These are phyloP conservation scores for Limnephilus marmoratus DNA, from an alignment of 2,888 invertebrate species.

Conservation along the genomic window DNA sequence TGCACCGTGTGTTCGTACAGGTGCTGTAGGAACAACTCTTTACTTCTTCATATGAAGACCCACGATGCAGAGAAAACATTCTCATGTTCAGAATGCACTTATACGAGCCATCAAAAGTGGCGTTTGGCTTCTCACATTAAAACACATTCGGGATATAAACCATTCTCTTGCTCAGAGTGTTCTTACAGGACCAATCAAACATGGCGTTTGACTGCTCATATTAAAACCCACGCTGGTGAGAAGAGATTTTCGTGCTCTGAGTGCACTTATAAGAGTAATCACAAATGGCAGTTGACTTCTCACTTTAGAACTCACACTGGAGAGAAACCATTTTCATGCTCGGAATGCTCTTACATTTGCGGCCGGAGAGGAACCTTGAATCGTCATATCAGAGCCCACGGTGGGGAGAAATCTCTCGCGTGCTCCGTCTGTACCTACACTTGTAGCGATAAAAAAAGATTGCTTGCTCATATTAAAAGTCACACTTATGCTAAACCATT, in stretches of 20 bases:
- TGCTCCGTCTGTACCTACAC: background rate
- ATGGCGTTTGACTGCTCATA: background rate
- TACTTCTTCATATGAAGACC: background rate
- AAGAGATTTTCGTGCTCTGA: background rate
- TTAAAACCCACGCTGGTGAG: background rate
- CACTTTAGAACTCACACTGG: background rate
- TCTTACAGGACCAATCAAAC: background rate
- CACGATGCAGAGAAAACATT: background rate
- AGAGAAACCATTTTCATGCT: background rate
- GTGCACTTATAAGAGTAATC: background rate
- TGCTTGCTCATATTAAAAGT: background rate
- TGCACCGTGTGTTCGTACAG: background rate
- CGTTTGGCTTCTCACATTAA: background rate
- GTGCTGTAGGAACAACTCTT: background rate
- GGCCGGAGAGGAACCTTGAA: background rate
- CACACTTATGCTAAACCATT: background rate
- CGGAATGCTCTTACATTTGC: background rate
- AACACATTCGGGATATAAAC: background rate
- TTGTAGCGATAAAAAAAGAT: background rate
- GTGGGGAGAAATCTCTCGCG: background rate
- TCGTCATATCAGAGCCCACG: background rate
- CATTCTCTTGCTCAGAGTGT: background rate
- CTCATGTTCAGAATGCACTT: slow-evolving; percentile 5
- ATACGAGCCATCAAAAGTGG: background rate
- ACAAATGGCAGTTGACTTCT: background rate